Base-by-base conservation (phyloP, 2,888 invertebrate species). In the Clanis bilineata region DNA sequence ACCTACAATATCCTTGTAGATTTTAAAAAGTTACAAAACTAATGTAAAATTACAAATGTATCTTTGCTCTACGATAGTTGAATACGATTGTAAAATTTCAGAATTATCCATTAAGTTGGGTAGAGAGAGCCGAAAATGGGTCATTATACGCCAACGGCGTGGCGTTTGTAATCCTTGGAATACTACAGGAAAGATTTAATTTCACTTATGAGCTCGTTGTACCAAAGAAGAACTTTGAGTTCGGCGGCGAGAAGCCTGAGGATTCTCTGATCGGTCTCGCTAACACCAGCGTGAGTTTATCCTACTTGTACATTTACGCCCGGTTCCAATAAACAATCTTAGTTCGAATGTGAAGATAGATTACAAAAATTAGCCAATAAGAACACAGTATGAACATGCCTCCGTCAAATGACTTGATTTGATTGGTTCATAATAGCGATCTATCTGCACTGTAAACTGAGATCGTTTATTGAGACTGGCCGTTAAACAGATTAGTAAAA, bases 171-270 rank as follows among this genome's bases (percentile, higher is more conserved):
- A 82, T 97, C 57, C 82, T 97, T 9, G 85, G 95, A 25, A 94
- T 96, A 54, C 87, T 97, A 2, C 93, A 93, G 45, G 80, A 94
- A 59, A 94, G 94, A 70, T 95, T 95, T 67, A 95, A 96, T 67
- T 97, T 97, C 65, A 95, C 95, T 0, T 97, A 95, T 72, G 94
- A 95, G 12, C 91, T 97, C 0, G 80, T 95, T 12, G 80, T 93
- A 55, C 96, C 96, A 0, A 84, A 91, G 6, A 90, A 87, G 45
- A 95, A 96, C 74, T 90, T 93, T 7, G 93, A 95, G 65, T 83
- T 93, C 3, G 93, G 95, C 56, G 95, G 95, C 0, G 89, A 92
- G 7, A 79, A 78, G 0, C 83, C 88, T 0, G 85, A 92, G 21
- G 93, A 90, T 0, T 96, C 96, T 7, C 80, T 97, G 21, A 87